Evolutionary conservation across 2,113 vertebrate species (phyloP), one percentile per base, ranked within the genome.

Genomic region (Oryzias woworae): DNA sequence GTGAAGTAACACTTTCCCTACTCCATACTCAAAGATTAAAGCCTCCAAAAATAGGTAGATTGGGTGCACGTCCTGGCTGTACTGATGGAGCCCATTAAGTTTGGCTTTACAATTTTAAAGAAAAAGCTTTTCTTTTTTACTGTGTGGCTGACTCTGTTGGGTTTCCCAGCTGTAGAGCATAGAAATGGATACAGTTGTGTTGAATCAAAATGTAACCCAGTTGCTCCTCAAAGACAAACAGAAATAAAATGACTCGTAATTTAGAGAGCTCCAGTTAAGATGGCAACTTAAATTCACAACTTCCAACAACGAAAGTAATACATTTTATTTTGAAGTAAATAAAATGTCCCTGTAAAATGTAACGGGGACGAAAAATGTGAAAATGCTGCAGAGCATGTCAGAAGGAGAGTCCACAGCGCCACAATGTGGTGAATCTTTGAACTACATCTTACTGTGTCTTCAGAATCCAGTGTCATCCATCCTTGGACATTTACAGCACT

Each of bases 1-100:
- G 1, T 14, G 41, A 69, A 56, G 55, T n/a, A 42, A 23, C 57
- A 24, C 28, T n/a, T 67, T 63, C 61, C 12, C 28, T 58, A 66
- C 76, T 73, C 86, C 85, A 91, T 80, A 77, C 63, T 75, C 68
- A 58, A 49, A 79, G 85, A 87, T 90, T 88, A 88, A 83, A 75
- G 6, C 53, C 47, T 81, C 78, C 67, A 71, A 82, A 85, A 83
- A 86, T 83, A 87, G 75, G 72, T 77, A 18, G 71, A 75, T 69
- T 54, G 69, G 71, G n/a, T 62, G 41, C 68, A 43, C 64, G 53
- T 16, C 51, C 1, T 26, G 5, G 44, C 43, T 50, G 43, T 20
- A 26, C 12, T 43, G 36, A 36, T 13, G 36, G 31, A 36, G 36
- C 12, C 36, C 36, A 36, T 36, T 7, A 36, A 10, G 31, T 10